phyloP scores from a whole-genome alignment of 2,888 invertebrate genomes.

The Euclidia mi region DNA sequence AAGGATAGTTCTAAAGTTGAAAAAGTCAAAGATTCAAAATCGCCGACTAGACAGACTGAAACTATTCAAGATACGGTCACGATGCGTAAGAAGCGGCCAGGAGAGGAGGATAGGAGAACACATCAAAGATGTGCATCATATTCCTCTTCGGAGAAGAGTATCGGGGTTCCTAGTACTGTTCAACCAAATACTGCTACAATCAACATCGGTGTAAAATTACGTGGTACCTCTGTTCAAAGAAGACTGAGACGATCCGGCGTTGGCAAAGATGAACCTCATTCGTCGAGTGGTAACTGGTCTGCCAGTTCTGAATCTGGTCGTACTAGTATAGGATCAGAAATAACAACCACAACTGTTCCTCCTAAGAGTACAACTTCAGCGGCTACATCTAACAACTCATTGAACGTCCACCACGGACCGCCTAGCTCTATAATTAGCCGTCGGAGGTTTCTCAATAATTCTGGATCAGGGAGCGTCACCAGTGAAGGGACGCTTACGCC shows the following conservation, averaged over 20 bases:
- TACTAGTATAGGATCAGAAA: constrained; percentile 96
- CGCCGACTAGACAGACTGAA: constrained; percentile 85
- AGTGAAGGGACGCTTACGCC: constrained; percentile 96
- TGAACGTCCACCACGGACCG: constrained; percentile 91
- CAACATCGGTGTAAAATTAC: constrained; percentile 92
- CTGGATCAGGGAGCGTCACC: constrained; percentile 95
- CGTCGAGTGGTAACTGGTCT: constrained; percentile 98
- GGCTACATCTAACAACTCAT: constrained; percentile 92
- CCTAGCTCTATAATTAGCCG: constrained; percentile 93
- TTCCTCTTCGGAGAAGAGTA: constrained; percentile 94
- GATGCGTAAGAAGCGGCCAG: constrained; percentile 90
- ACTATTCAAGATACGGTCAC: constrained; percentile 92
- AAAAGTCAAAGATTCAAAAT: constrained; percentile 80
- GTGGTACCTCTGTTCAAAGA: constrained; percentile 93
- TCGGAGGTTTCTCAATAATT: constrained; percentile 92
- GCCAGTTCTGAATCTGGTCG: constrained; percentile 97
- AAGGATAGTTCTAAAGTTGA: constrained; percentile 80
- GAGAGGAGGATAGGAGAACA: constrained; percentile 91
- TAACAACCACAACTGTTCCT: constrained; percentile 92
- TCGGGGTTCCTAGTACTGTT: constrained; percentile 88
- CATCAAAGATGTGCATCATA: constrained; percentile 95
- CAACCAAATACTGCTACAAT: constrained; percentile 88
- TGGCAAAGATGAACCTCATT: constrained; percentile 95
- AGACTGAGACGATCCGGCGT: constrained; percentile 92
- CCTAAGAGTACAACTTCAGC: constrained; percentile 93